Percentiles rank a stretch among this genome's conserved stretches.
phyloP scores from a whole-genome alignment of 2,888 invertebrate species.

The Pelosia muscerda region DNA sequence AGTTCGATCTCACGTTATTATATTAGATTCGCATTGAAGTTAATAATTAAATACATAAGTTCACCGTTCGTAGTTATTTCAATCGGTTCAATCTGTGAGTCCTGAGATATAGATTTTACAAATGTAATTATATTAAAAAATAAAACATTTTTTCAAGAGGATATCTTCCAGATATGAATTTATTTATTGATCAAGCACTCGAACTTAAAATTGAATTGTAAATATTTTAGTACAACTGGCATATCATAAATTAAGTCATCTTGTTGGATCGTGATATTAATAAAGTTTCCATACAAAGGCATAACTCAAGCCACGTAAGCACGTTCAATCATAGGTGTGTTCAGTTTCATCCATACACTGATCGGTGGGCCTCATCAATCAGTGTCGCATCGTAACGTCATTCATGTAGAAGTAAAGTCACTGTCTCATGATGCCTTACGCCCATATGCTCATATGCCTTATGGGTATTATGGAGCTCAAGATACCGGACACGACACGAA shows the following conservation, averaged over 20 bases:
- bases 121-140: no score
- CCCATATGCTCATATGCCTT: not conserved
- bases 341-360: slow-evolving; percentile 48
- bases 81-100: not conserved
- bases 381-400: slow-evolving; percentile 46
- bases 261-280: slow-evolving; percentile 24
- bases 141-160: no score
- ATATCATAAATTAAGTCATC: not conserved
- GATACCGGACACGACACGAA: not conserved
- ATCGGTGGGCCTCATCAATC: slow-evolving; percentile 48
- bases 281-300: slow-evolving; percentile 24
- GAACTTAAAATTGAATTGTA: not conserved
- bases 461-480: not conserved
- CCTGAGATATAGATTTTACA: no score
- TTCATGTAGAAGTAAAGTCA: slow-evolving; percentile 43
- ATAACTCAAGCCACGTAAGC: slow-evolving; percentile 36
- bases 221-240: not conserved
- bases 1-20: not conserved
- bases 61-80: not conserved
- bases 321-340: slow-evolving; percentile 58
- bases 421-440: slow-evolving; percentile 25
- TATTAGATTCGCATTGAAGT: no score
- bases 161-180: no score
- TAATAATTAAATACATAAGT: not conserved
- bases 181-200: no score